Evolutionary conservation across 2,797 vertebrate genomes (phyloP), one percentile per base, ranked within the genome.

Genomic region (Serranus cabrilla): DNA sequence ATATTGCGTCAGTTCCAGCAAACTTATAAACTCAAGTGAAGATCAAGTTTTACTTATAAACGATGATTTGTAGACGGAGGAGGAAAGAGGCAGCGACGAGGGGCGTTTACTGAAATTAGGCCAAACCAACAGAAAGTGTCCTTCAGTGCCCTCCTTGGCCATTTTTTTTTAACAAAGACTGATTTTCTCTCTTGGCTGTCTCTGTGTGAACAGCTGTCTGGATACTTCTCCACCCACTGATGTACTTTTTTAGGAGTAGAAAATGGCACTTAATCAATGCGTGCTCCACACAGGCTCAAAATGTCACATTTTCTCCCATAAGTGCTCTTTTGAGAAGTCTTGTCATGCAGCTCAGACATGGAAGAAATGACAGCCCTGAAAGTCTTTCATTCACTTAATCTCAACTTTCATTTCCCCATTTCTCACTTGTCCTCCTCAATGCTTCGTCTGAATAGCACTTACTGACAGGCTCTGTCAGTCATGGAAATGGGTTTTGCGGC

Each of bases 221-320:
- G 17, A 42, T n/a, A 39, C 43, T 20, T 68, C 47, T 60, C 1
- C 20, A 50, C 60, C 56, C 66, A 62, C 40, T 72, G 51, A 58
- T 71, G 58, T 25, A 25, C 73, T 61, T 71, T 34, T 80, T 66
- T 31, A 25, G 20, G 52, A 76, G 70, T 34, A 77, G 70, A 71
- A 84, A 76, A 82, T 81, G 50, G 23, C 27, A n/a, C 27, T 76
- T 77, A 62, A 83, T 90, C 75, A 77, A 55, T 81, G 57, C 31
- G 46, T 81, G 50, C 39, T 73, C 34, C 11, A 74, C 47, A 21
- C 18, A 50, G 52, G n/a, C 73, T 66, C 51, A 58, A 64, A 85
- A 88, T 83, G 63, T 78, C 79, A 71, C 54, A 63, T 34, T 76
- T 45, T 75, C 8, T 64, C 31, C 31, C 50, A 54, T 68, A 60